These are phyloP conservation scores for Anthoptus insignis DNA, from an alignment of 2,888 invertebrate genomes.

Conservation along the genomic window DNA sequence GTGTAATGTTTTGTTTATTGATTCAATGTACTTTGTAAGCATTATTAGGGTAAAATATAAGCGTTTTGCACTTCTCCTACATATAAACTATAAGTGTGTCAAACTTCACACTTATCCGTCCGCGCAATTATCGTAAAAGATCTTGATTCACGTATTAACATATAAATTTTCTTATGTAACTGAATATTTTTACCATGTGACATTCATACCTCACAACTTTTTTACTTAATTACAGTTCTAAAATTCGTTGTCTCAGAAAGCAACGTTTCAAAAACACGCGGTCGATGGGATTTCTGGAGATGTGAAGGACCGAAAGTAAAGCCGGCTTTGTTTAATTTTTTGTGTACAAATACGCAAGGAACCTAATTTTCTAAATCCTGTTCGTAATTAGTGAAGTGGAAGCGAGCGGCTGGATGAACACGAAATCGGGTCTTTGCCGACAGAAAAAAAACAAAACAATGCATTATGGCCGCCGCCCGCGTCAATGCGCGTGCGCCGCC, in stretches of 20 bases:
- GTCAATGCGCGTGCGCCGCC: conserved; percentile 14
- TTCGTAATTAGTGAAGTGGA: conserved; percentile 64
- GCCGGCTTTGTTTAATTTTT: conserved; percentile 22
- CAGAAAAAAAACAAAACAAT: conserved; percentile 44
- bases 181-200: no score
- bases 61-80: no score
- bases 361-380: conserved; percentile 61
- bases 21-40: no score
- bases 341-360: conserved; percentile 26
- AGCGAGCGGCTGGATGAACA: conserved; percentile 59
- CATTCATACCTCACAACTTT: no score
- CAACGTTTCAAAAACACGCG: background rate
- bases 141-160: no score
- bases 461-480: conserved; percentile 41
- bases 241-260: background rate
- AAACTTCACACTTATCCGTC: no score
- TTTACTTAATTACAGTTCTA: no score
- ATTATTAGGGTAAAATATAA: no score
- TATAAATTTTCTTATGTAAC: no score
- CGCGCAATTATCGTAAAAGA: no score
- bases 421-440: conserved; percentile 46
- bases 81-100: no score
- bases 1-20: no score
- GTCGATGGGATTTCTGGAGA: background rate
- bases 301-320: conserved; percentile 21